A percentile compares a stretch with the other conserved stretches of the same genome.
phyloP scores from a whole-genome alignment of 2,113 vertebrate species.

The Lasiurus cinereus region DNA sequence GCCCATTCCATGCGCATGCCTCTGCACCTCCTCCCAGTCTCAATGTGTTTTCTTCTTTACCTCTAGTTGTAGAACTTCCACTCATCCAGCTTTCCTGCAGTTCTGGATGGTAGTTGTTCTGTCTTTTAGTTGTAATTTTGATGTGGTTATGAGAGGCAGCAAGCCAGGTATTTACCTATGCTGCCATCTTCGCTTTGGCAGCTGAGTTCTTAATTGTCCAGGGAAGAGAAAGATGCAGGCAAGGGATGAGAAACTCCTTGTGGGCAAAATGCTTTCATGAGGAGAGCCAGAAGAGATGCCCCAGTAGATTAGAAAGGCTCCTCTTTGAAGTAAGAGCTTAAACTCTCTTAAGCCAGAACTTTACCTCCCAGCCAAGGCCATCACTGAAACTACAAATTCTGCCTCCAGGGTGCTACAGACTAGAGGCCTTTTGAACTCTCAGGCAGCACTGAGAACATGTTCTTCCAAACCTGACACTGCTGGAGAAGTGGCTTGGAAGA shows the following conservation, averaged over 20 bases:
- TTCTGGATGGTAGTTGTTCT: too few relatives aligned
- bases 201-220: background rate
- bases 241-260: background rate
- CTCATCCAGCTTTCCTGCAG: too few relatives aligned
- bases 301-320: background rate
- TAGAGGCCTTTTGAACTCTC: slow-evolving; percentile 2
- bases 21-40: too few relatives aligned
- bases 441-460: background rate
- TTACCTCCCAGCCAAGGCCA: background rate
- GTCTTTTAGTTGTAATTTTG: too few relatives aligned
- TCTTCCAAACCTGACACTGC: background rate
- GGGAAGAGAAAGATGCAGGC: background rate
- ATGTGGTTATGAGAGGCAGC: too few relatives aligned
- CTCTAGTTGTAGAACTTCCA: too few relatives aligned
- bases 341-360: background rate
- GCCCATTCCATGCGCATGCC: too few relatives aligned
- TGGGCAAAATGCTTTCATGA: background rate
- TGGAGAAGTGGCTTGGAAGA: background rate
- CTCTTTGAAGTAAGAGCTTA: slow-evolving; percentile 22
- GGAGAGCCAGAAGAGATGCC: background rate
- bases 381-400: background rate
- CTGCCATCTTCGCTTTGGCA: too few relatives aligned
- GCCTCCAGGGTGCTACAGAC: background rate
- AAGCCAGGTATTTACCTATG: too few relatives aligned
- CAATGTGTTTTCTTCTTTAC: too few relatives aligned